Conservation (phyloP, 2,797 vertebrate species). For the Lerista edwardsae region DNA sequence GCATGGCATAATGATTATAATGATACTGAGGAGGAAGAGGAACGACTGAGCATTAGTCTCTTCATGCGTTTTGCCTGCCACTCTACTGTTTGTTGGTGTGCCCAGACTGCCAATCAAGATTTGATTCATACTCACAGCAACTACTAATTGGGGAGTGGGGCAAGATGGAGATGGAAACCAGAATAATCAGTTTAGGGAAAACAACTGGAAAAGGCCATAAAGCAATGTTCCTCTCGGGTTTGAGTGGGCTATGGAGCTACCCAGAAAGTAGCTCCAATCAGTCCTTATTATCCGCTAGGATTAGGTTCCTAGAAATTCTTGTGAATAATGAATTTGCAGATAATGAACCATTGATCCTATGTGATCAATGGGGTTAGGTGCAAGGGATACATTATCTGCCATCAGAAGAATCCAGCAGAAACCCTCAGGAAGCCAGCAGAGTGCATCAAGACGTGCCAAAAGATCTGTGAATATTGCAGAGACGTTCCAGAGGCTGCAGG, state of each 20-base stretch:
- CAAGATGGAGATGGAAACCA: neutral
- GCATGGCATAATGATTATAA: too few relatives aligned
- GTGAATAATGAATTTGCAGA: too few relatives aligned
- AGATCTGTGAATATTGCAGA: too few relatives aligned
- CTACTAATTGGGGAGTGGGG: neutral
- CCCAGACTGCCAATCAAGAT: constrained; percentile 1
- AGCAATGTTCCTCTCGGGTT: neutral
- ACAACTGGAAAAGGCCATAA: neutral
- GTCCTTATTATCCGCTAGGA: too few relatives aligned
- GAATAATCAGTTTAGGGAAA: neutral
- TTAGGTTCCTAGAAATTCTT: too few relatives aligned
- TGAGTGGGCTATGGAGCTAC: neutral
- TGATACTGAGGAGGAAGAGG: neutral
- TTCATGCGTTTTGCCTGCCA: neutral
- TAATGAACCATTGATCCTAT: too few relatives aligned
- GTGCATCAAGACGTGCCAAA: too few relatives aligned
- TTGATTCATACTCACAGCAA: neutral
- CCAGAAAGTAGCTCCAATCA: neutral
- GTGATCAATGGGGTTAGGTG: too few relatives aligned
- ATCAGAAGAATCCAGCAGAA: too few relatives aligned
- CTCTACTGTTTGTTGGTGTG: neutral
- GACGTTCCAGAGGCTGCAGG: too few relatives aligned
- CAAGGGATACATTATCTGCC: too few relatives aligned
- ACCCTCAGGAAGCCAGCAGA: too few relatives aligned
- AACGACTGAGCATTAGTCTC: neutral